A percentile compares a stretch with the other conserved stretches of the same genome.
Evolutionary conservation across 2,888 invertebrate genomes (phyloP).

Genomic region (Chironomus tentans): DNA sequence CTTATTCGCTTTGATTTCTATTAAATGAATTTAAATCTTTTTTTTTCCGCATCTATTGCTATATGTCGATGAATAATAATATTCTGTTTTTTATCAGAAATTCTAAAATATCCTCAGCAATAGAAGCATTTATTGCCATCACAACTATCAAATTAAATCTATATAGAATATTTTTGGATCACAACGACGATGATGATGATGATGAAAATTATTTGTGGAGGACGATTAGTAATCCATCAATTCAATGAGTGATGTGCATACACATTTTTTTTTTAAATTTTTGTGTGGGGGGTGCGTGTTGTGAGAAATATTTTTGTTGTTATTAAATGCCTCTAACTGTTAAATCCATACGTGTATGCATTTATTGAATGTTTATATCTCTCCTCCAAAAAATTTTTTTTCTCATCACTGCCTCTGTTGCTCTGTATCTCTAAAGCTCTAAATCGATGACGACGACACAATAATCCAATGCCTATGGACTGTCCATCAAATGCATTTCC

Average conservation of each 20-base stretch:
- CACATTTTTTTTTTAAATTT: neutral
- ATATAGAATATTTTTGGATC: neutral
- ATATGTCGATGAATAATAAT: neutral
- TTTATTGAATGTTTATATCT: constrained; percentile 10
- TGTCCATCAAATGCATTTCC: constrained; percentile 19
- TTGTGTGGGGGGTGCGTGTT: neutral
- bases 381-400: neutral
- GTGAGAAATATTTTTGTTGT: too few species aligned
- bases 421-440: neutral
- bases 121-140: neutral
- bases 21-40: constrained; percentile 15
- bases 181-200: neutral
- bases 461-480: constrained; percentile 6
- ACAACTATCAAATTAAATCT: neutral
- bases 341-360: constrained; percentile 3
- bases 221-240: constrained; percentile 23
- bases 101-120: neutral
- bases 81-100: neutral
- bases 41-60: neutral
- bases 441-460: constrained; percentile 4
- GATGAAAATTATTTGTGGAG: neutral
- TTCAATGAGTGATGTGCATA: neutral
- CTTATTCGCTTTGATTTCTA: neutral
- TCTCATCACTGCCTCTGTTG: neutral
- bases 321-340: neutral